These are phyloP conservation scores for Willowsia nigromaculata DNA, from an alignment of 2,888 invertebrate genomes.

Conservation along the genomic window DNA sequence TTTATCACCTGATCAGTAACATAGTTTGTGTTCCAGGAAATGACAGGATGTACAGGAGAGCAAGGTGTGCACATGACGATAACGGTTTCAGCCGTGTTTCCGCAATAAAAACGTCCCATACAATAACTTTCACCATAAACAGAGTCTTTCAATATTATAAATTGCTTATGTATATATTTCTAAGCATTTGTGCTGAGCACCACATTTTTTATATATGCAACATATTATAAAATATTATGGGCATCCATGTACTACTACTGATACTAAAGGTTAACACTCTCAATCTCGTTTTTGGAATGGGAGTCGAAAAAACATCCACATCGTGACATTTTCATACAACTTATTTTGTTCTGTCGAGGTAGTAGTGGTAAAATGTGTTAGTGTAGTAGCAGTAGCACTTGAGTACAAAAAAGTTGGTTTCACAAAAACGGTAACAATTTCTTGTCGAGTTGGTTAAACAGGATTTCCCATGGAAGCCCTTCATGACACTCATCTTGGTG, in stretches of 20 bases:
- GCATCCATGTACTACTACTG: too few relatives aligned
- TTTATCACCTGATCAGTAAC: neutral
- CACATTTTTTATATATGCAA: too few relatives aligned
- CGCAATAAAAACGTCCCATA: neutral
- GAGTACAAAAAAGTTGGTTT: constrained; percentile 4
- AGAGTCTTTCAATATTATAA: neutral
- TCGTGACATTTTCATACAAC: neutral
- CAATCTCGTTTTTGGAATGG: neutral
- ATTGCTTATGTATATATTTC: too few relatives aligned
- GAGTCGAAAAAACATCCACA: neutral
- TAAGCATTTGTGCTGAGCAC: too few relatives aligned
- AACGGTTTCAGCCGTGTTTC: neutral
- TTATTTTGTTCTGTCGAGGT: neutral
- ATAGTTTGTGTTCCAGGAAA: neutral
- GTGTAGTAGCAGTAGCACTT: neutral
- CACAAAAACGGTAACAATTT: constrained; percentile 46
- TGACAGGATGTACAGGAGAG: neutral
- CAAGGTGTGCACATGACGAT: constrained; percentile 16
- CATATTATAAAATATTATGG: too few relatives aligned
- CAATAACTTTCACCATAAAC: neutral
- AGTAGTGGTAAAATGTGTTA: neutral
- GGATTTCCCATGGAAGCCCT: constrained; percentile 65
- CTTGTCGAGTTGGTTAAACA: constrained; percentile 48
- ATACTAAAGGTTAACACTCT: neutral
- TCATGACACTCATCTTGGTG: constrained; percentile 40